A percentile compares a stretch with the other conserved stretches of the same genome.
These are phyloP conservation scores for Gymnoscopelus braueri DNA, from an alignment of 2,797 vertebrate species.

Conservation along the genomic window DNA sequence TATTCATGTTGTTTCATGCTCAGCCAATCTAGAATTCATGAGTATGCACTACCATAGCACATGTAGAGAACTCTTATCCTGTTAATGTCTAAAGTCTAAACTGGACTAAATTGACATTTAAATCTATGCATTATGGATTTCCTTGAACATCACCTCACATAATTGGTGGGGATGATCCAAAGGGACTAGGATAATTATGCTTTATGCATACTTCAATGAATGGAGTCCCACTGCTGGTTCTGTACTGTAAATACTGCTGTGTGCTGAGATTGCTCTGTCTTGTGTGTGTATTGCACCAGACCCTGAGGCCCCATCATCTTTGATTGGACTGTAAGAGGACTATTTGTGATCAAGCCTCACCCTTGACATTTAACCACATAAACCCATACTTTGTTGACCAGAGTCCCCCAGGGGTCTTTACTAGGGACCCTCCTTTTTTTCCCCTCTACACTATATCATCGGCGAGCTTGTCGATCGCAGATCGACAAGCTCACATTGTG, in stretches of 20 bases:
- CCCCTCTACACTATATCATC: no score
- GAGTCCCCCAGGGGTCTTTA: no score
- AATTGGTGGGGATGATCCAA: slow-evolving; percentile 43
- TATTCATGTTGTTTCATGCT: slow-evolving; percentile 66
- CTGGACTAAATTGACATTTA: slow-evolving; percentile 37
- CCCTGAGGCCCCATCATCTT: slow-evolving; percentile 52
- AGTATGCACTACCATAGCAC: slow-evolving; percentile 40
- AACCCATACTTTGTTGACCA: slow-evolving; percentile 16
- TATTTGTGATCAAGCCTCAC: slow-evolving; percentile 58
- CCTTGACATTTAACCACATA: slow-evolving; percentile 60
- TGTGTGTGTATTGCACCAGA: slow-evolving; percentile 44
- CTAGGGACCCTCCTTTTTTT: no score
- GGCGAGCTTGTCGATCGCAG: no score
- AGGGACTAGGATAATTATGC: slow-evolving; percentile 46
- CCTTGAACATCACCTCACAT: slow-evolving; percentile 31
- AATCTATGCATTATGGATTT: slow-evolving; percentile 41
- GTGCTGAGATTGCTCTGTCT: slow-evolving; percentile 31
- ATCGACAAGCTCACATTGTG: no score
- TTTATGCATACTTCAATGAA: slow-evolving; percentile 70
- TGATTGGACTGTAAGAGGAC: slow-evolving; percentile 60
- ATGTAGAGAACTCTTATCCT: slow-evolving; percentile 28
- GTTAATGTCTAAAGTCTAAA: slow-evolving; percentile 18
- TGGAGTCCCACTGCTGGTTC: slow-evolving; percentile 10
- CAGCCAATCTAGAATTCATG: slow-evolving; percentile 38
- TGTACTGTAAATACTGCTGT: slow-evolving; percentile 59